phyloP scores from a whole-genome alignment of 2,888 invertebrate genomes.

The Aphodius sticticus region DNA sequence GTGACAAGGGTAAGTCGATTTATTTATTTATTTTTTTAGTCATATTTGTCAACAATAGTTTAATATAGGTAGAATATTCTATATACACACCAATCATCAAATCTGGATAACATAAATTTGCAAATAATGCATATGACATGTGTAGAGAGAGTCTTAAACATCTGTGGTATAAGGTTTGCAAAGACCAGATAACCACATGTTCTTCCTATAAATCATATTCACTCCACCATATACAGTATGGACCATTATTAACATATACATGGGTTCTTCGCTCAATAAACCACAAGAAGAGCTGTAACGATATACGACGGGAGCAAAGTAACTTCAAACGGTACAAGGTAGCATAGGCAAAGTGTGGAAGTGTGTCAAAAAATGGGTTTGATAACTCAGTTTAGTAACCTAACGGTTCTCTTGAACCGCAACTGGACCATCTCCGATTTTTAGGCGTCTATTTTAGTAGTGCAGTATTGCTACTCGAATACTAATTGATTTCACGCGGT shows the following conservation, averaged over 20 bases:
- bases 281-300: background rate
- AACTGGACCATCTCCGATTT: background rate
- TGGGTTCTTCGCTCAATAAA: background rate
- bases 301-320: background rate
- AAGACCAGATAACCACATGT: background rate
- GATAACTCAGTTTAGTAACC: background rate
- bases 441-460: background rate
- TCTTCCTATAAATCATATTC: background rate
- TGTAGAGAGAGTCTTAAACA: too few species aligned
- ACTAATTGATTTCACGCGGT: background rate
- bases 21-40: background rate
- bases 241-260: background rate
- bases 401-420: background rate
- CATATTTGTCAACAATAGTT: background rate
- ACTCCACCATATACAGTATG: background rate
- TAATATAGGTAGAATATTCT: too few species aligned
- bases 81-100: too few species aligned
- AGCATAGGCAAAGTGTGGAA: background rate
- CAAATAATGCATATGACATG: background rate
- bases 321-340: background rate
- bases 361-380: background rate
- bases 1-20: slow-evolving; percentile 62
- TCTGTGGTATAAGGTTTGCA: background rate
- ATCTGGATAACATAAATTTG: background rate
- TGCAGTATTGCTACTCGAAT: background rate